These are phyloP conservation scores for Zaprionus ghesquierei DNA, from an alignment of 1,140 invertebrate species.

Conservation along the genomic window DNA sequence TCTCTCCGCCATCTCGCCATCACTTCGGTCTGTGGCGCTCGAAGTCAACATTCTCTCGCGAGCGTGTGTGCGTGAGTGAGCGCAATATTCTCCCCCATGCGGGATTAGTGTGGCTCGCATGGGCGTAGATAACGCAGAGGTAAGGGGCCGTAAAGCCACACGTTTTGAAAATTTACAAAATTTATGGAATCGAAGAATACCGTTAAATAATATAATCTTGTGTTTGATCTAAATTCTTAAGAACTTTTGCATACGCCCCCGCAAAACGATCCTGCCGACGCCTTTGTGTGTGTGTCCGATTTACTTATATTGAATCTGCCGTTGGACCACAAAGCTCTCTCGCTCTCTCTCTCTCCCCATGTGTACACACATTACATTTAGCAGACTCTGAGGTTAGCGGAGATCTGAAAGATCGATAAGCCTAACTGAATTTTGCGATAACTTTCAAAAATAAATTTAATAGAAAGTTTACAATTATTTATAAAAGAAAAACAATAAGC, in stretches of 20 bases:
- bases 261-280: not conserved
- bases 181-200: not conserved
- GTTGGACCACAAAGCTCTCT: not conserved
- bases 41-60: slow-evolving; percentile 24
- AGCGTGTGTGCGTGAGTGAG: not conserved
- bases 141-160: not conserved
- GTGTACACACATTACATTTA: not conserved
- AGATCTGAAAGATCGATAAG: not conserved
- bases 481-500: too few species aligned
- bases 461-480: too few species aligned
- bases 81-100: not conserved
- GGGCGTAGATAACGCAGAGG: not conserved
- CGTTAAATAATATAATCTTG: not conserved
- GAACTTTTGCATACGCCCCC: not conserved
- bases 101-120: not conserved
- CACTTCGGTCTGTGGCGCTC: slow-evolving; percentile 33
- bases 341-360: not conserved
- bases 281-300: not conserved
- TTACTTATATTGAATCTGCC: slow-evolving; percentile 9
- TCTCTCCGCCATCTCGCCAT: slow-evolving; percentile 38
- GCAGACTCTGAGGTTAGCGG: not conserved
- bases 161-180: not conserved
- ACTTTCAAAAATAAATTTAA: not conserved
- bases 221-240: not conserved
- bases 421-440: not conserved